Conservation (phyloP, 2,888 invertebrate genomes). For the Malthinus flaveolus region DNA sequence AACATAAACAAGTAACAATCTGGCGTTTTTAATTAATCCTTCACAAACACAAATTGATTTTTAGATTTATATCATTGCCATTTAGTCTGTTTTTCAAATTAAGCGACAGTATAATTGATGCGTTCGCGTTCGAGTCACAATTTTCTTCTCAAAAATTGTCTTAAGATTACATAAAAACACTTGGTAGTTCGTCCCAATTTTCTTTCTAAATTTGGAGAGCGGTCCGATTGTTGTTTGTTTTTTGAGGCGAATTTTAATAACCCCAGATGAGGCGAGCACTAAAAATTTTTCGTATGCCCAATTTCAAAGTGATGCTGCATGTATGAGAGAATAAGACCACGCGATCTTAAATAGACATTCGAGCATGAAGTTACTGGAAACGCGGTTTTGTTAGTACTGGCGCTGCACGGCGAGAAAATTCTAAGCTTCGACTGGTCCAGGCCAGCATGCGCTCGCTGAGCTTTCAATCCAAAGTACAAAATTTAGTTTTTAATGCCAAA, state of each 20-base stretch:
- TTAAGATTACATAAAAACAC: too few species aligned
- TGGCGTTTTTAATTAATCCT: slow-evolving; percentile 24
- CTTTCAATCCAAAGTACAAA: slow-evolving; percentile 28
- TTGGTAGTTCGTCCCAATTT: too few species aligned
- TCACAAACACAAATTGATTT: slow-evolving; percentile 21
- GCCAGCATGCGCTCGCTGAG: slow-evolving; percentile 31
- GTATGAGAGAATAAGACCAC: slow-evolving; percentile 13
- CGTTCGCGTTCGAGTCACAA: too few species aligned
- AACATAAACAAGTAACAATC: slow-evolving; percentile 23
- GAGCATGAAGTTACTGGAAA: slow-evolving; percentile 33
- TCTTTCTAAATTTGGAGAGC: too few species aligned
- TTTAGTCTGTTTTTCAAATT: slow-evolving; percentile 7
- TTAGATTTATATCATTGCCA: slow-evolving; percentile 9
- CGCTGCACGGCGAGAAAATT: slow-evolving; percentile 38
- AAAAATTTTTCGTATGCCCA: too few species aligned
- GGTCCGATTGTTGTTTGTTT: too few species aligned
- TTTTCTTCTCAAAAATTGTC: too few species aligned
- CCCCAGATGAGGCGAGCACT: too few species aligned
- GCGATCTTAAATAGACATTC: slow-evolving; percentile 15
- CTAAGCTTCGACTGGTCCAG: slow-evolving; percentile 30
- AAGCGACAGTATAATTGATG: too few species aligned
- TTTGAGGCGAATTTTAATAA: too few species aligned
- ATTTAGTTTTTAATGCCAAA: slow-evolving; percentile 27
- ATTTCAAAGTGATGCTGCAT: too few species aligned
- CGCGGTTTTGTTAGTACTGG: slow-evolving; percentile 39